These are phyloP conservation scores for Apostichopus japonicus DNA, from an alignment of 35 echinoderm and acorn worm genomes.

Conservation along the genomic window DNA sequence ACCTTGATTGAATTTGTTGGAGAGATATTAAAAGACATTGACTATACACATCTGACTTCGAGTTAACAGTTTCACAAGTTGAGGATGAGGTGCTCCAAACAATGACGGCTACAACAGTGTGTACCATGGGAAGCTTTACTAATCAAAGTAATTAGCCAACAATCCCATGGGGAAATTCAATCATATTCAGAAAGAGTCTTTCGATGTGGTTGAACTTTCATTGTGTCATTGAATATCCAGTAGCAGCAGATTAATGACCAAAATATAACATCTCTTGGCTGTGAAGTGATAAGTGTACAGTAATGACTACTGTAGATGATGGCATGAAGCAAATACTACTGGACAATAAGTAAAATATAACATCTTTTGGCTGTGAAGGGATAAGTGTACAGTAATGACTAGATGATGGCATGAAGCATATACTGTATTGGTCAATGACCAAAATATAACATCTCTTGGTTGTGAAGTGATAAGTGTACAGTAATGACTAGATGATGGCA, in stretches of 20 bases:
- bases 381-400: no score
- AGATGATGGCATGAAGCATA: no score
- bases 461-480: no score
- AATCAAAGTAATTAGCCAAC: constrained; percentile 37
- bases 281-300: no score
- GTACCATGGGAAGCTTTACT: neutral
- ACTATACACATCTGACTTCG: neutral
- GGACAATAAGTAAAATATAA: no score
- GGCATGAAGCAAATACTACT: no score
- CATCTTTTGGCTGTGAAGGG: no score
- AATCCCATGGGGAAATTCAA: constrained; percentile 32
- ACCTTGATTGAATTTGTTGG: constrained; percentile 34
- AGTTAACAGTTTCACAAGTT: constrained; percentile 14
- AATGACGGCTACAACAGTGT: neutral
- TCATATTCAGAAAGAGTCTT: neutral
- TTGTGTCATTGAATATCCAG: constrained; percentile 12
- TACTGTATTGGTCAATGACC: neutral
- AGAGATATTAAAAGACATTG: neutral
- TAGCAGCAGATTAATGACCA: neutral
- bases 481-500: no score
- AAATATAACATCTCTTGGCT: no score
- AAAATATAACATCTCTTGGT: neutral
- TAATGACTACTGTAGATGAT: no score
- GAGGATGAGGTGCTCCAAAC: neutral
- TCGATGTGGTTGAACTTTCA: neutral